phyloP scores from a whole-genome alignment of 2,797 vertebrate genomes.

The Stomatorhinus walkeri region DNA sequence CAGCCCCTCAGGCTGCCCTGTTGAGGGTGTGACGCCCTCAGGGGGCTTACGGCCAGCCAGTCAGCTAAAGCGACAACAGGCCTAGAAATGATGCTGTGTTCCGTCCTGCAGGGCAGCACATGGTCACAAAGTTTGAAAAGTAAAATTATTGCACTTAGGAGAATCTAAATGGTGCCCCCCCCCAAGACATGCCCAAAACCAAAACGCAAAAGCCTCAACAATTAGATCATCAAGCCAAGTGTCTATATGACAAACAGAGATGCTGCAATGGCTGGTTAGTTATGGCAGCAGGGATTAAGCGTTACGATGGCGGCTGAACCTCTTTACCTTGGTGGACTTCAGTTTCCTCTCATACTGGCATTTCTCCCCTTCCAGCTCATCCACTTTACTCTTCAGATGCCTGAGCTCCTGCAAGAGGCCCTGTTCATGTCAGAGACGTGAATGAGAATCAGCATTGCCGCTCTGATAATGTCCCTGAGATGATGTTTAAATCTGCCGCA shows the following conservation, averaged over 20 bases:
- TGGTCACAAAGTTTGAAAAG: background rate
- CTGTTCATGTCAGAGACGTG: constrained; percentile 50
- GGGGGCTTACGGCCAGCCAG: background rate
- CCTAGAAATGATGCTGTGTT: background rate
- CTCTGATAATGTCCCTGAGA: background rate
- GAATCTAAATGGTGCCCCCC: background rate
- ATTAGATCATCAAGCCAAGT: background rate
- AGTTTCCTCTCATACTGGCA: constrained; percentile 83
- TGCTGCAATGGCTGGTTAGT: background rate
- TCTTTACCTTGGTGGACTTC: constrained; percentile 83
- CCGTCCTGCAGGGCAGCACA: background rate
- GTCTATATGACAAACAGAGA: background rate
- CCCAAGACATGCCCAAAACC: background rate
- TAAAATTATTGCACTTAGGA: background rate
- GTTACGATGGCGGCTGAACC: background rate
- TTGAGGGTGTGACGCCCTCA: background rate
- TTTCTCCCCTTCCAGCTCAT: constrained; percentile 85
- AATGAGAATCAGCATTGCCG: background rate
- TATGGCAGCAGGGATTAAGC: background rate
- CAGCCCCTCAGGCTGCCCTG: background rate
- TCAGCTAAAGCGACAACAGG: background rate
- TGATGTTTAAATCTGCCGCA: background rate
- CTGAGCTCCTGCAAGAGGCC: constrained; percentile 77
- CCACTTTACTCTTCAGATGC: constrained; percentile 80
- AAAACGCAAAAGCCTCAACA: background rate